A percentile compares a stretch with the other conserved stretches of the same genome.
phyloP scores from a whole-genome alignment of 2,888 invertebrate species.

The Argyra leucocephala region DNA sequence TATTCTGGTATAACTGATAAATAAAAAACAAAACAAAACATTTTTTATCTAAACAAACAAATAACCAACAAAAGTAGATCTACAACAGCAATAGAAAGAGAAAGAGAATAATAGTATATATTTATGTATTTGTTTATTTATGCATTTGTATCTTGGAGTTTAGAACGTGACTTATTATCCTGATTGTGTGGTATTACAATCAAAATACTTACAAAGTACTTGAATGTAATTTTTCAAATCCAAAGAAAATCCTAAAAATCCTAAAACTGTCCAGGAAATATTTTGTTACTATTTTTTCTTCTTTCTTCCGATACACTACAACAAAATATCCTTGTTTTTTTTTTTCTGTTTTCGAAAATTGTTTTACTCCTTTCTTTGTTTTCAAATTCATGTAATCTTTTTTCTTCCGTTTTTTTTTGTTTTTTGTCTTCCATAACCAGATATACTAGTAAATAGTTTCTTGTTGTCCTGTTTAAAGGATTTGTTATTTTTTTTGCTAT shows the following conservation, averaged over 20 bases:
- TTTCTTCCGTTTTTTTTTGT: too few species aligned
- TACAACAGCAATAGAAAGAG: too few species aligned
- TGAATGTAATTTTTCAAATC: not conserved
- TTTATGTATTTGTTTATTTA: not conserved
- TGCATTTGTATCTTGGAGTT: not conserved
- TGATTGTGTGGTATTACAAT: conserved; percentile 6
- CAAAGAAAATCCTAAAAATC: not conserved
- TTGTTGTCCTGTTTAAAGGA: too few species aligned
- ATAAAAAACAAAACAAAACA: too few species aligned
- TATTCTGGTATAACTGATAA: too few species aligned
- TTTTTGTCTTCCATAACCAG: too few species aligned
- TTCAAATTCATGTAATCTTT: not conserved
- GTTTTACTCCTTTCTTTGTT: not conserved
- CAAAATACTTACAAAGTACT: not conserved
- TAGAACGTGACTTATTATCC: conserved; percentile 3
- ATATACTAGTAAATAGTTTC: too few species aligned
- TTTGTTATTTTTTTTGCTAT: too few species aligned
- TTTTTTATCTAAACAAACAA: too few species aligned
- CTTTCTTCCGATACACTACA: not conserved
- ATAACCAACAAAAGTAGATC: too few species aligned
- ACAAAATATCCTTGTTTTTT: not conserved
- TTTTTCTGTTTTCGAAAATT: not conserved
- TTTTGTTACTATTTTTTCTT: not conserved
- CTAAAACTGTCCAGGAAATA: too few species aligned
- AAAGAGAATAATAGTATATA: too few species aligned